Evolutionary conservation across 1,140 invertebrate species (phyloP).

Genomic region (Magallana angulata): DNA sequence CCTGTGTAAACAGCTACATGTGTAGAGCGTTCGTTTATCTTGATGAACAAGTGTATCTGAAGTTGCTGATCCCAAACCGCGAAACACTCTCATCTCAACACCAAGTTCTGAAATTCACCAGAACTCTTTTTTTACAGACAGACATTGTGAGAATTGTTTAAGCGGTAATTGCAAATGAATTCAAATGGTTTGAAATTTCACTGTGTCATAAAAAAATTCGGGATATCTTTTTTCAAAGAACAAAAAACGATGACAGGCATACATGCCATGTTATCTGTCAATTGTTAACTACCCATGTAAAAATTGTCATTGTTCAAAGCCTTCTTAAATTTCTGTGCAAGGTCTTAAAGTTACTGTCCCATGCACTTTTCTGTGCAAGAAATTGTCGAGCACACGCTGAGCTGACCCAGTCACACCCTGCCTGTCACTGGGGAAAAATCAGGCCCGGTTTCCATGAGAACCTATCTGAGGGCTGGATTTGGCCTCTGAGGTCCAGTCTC

Average conservation of each 20-base stretch:
- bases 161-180: constrained; percentile 23
- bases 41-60: constrained; percentile 22
- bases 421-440: neutral
- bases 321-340: constrained; percentile 6
- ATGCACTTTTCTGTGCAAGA: constrained; percentile 1
- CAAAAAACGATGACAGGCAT: constrained; percentile 14
- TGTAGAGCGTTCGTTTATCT: constrained; percentile 7
- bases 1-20: constrained; percentile 5
- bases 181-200: constrained; percentile 24
- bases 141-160: constrained; percentile 11
- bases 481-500: neutral
- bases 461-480: neutral
- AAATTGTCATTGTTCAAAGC: constrained; percentile 8
- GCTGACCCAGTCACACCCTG: neutral
- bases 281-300: constrained; percentile 20
- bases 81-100: constrained; percentile 35
- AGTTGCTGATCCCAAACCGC: constrained; percentile 2
- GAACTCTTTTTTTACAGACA: constrained; percentile 13
- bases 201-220: neutral
- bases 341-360: neutral
- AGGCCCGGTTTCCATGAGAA: neutral
- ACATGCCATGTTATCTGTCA: neutral
- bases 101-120: constrained; percentile 14
- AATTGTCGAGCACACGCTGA: neutral
- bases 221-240: constrained; percentile 8